Evolutionary conservation across 2,888 invertebrate genomes (phyloP).

Genomic region (Temnothorax rugatulus): DNA sequence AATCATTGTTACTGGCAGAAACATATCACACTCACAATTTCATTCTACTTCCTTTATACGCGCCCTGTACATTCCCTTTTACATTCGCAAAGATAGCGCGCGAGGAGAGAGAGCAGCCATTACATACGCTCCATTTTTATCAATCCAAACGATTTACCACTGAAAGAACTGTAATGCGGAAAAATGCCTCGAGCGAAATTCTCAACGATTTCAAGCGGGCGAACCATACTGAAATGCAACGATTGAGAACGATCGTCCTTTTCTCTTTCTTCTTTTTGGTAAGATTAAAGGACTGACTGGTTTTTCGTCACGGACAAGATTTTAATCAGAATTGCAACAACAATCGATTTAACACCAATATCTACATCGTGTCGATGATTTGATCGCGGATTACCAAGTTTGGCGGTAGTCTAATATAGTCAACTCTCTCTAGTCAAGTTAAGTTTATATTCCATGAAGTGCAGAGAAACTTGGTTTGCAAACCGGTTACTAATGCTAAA

Average conservation of each 20-base stretch:
- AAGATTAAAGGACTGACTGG: conserved; percentile 11
- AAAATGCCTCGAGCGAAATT: conserved; percentile 65
- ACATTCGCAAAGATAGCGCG: conserved; percentile 25
- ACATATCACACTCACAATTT: conserved; percentile 55
- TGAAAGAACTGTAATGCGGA: conserved; percentile 73
- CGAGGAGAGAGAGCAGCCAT: conserved; percentile 22
- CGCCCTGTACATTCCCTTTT: conserved; percentile 36
- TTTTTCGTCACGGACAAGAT: not conserved
- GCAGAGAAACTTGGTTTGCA: conserved; percentile 55
- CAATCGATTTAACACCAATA: conserved; percentile 31
- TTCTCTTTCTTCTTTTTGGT: not conserved
- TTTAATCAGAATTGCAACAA: not conserved
- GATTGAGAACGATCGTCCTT: conserved; percentile 29
- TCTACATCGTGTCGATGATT: conserved; percentile 51
- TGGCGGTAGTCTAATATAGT: conserved; percentile 36
- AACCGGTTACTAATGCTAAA: conserved; percentile 60
- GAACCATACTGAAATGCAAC: conserved; percentile 50
- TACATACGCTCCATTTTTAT: conserved; percentile 71
- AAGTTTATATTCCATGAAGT: conserved; percentile 47
- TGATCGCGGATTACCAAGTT: conserved; percentile 59
- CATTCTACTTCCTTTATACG: conserved; percentile 53
- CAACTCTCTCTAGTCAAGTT: conserved; percentile 45
- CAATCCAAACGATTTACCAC: conserved; percentile 74
- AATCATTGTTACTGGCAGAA: conserved; percentile 56
- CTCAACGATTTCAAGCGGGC: conserved; percentile 38